Percentiles rank a stretch among this genome's conserved stretches.
Evolutionary conservation across 2,888 invertebrate genomes (phyloP).

Genomic region (Drosophila fulvimacula): DNA sequence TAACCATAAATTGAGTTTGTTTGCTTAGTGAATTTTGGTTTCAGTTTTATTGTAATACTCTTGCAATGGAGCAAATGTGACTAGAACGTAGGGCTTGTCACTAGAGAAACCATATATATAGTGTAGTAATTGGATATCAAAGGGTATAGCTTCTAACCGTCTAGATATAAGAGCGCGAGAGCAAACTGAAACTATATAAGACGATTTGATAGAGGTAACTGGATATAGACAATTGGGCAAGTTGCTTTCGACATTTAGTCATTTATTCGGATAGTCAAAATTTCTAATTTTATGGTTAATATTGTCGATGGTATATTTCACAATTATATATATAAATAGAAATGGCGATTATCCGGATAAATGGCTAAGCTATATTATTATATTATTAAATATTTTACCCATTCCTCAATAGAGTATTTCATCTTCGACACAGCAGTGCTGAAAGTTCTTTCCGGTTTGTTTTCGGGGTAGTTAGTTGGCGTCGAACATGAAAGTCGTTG

Average conservation of each 20-base stretch:
- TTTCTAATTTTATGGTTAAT: too few relatives aligned
- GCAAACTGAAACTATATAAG: too few relatives aligned
- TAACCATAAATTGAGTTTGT: conserved; percentile 6
- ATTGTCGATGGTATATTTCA: too few relatives aligned
- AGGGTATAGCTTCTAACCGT: too few relatives aligned
- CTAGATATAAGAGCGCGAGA: too few relatives aligned
- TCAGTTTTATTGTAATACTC: background rate
- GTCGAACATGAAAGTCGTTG: conserved; percentile 20
- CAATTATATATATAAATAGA: too few relatives aligned
- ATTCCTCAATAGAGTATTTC: conserved; percentile 1
- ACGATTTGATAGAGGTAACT: background rate
- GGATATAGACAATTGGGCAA: background rate
- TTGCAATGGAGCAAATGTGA: background rate
- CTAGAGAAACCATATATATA: too few relatives aligned
- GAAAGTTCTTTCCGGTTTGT: conserved; percentile 2
- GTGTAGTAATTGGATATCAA: too few relatives aligned
- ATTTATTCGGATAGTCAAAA: too few relatives aligned
- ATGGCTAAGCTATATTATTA: background rate
- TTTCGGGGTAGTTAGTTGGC: conserved; percentile 11
- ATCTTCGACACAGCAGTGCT: too few relatives aligned
- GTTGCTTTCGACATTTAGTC: too few relatives aligned
- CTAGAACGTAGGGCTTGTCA: background rate
- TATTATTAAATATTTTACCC: too few relatives aligned
- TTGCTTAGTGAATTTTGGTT: conserved; percentile 8
- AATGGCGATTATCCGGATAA: background rate